A percentile compares a stretch with the other conserved stretches of the same genome.
phyloP scores from a whole-genome alignment of 1,140 invertebrate species.

The Lucilia cuprina region DNA sequence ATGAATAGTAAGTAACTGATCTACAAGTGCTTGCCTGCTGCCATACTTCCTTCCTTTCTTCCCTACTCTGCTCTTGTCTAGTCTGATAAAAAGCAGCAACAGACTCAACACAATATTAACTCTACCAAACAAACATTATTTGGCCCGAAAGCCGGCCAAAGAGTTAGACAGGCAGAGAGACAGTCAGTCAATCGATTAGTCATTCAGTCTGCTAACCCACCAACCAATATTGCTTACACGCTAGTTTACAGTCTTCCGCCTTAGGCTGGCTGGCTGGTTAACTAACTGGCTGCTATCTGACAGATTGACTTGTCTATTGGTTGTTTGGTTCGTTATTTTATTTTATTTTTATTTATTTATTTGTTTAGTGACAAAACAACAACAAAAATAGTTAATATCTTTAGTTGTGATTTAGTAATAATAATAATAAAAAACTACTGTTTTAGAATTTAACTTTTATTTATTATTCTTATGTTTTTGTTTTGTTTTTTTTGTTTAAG shows the following conservation, averaged over 20 bases:
- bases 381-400: background rate
- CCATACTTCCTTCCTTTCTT: background rate
- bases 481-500: background rate
- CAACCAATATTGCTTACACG: background rate
- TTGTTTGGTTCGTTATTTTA: background rate
- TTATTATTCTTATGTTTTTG: background rate
- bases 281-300: slow-evolving; percentile 16
- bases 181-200: no score
- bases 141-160: background rate
- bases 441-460: background rate
- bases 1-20: background rate
- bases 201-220: background rate
- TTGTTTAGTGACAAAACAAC: background rate
- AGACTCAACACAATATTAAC: background rate
- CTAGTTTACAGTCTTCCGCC: slow-evolving; percentile 23
- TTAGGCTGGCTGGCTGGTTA: slow-evolving; percentile 19
- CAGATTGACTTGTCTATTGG: slow-evolving; percentile 13
- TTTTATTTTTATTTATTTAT: slow-evolving; percentile 9
- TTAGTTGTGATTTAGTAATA: background rate
- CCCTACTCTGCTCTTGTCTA: background rate
- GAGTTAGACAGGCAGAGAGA: background rate
- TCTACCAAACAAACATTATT: background rate
- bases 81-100: background rate
- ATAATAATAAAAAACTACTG: background rate
- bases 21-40: background rate